These are phyloP conservation scores for Ormyrus labotus DNA, from an alignment of 2,888 invertebrate species.

Conservation along the genomic window DNA sequence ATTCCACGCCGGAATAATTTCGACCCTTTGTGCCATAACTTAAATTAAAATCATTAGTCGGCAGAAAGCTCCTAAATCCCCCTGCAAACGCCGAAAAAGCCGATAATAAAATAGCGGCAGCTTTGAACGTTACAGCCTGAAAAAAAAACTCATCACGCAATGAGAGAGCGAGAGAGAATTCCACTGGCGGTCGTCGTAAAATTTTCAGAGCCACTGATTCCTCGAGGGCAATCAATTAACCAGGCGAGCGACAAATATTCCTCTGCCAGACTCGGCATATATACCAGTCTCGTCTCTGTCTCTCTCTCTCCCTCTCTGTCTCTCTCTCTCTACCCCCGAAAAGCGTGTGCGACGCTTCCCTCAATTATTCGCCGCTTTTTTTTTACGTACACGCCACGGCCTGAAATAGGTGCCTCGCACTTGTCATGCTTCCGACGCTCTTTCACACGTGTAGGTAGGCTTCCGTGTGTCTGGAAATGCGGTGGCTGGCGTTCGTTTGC, in stretches of 20 bases:
- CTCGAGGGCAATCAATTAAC: constrained; percentile 32
- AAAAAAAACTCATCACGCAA: no score
- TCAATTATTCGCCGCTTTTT: constrained; percentile 30
- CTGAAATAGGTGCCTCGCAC: constrained; percentile 30
- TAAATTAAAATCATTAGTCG: constrained; percentile 3
- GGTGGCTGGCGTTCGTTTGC: constrained; percentile 17
- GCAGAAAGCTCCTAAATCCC: background rate
- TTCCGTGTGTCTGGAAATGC: constrained; percentile 15
- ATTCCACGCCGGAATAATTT: no score
- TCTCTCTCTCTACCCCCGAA: background rate
- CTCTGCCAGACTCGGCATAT: background rate
- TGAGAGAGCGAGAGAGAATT: background rate
- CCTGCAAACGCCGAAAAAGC: background rate
- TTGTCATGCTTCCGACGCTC: constrained; percentile 41
- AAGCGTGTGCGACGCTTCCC: background rate
- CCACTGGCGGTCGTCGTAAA: constrained; percentile 20
- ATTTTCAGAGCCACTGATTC: constrained; percentile 21
- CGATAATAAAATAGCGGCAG: no score
- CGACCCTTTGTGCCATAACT: background rate
- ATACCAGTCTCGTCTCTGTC: background rate
- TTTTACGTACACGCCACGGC: constrained; percentile 4
- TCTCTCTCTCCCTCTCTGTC: background rate
- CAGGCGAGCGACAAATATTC: constrained; percentile 30
- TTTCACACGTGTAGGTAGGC: background rate
- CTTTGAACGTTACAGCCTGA: no score